These are phyloP conservation scores for Pipistrellus kuhlii DNA, from an alignment of 2,797 vertebrate genomes.

Conservation along the genomic window DNA sequence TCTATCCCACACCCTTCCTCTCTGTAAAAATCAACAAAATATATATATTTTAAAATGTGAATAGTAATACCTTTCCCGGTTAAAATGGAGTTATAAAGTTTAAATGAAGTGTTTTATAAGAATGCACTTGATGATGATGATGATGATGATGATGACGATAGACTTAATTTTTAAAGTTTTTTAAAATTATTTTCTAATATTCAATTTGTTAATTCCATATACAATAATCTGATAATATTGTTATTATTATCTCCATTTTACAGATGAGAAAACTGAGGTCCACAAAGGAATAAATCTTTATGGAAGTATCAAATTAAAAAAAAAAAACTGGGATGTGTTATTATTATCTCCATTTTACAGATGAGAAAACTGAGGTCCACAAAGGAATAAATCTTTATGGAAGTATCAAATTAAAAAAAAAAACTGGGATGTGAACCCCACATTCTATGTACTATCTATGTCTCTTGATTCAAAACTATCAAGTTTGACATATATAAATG, in stretches of 20 bases:
- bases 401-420: slow-evolving; percentile 40
- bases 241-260: neutral
- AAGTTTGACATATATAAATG: neutral
- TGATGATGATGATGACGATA: neutral
- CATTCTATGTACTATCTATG: neutral
- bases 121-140: neutral
- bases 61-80: neutral
- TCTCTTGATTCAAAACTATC: slow-evolving; percentile 23
- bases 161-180: neutral
- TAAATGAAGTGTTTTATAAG: neutral
- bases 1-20: too few relatives aligned
- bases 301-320: slow-evolving; percentile 37
- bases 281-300: neutral
- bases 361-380: neutral
- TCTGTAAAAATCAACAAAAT: too few relatives aligned
- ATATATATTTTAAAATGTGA: neutral
- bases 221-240: neutral
- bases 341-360: neutral
- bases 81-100: neutral
- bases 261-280: neutral
- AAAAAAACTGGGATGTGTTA: neutral
- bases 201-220: neutral
- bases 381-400: neutral
- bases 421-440: neutral
- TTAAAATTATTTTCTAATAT: neutral